Evolutionary conservation across 2,888 invertebrate species (phyloP), one percentile per base, ranked within the genome.

Genomic region (Melitaea athalia): DNA sequence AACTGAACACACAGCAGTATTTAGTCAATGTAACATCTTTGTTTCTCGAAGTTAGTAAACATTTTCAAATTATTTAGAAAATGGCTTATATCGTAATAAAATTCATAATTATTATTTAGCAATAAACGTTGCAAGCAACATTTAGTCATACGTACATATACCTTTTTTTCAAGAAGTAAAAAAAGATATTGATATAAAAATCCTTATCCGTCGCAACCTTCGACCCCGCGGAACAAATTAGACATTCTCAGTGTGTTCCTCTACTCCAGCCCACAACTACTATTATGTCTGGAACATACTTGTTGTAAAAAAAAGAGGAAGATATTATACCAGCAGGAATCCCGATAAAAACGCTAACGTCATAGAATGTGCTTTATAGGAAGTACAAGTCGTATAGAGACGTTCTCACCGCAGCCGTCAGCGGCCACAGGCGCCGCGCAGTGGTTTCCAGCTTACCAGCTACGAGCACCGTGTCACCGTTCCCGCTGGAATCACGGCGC

Each of bases 351-450:
- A 57, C 10, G 3, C 42, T 15, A 65, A 60, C 31, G 60, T 42
- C 63, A 70, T 70, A 53, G 67, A 64, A 66, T 59, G 59, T 47
- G 49, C 17, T 45, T 49, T 59, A 62, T 59, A 59, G 65, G 55
- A 69, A 63, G 62, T 55, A 50, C 52, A 11, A 31, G 14, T 55
- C 53, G 38, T 42, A 17, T 53, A 45, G 63, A 62, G 64, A 64
- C 47, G 64, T 64, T 64, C 64, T 43, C 68, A 69, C 45, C 65
- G 65, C n/a, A 24, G 45, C 24, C 61, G 66, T 3, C 24, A 52
- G 55, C 55, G 38, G 59, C 42, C 33, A 59, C 57, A 57, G 53
- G 55, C 17, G 64, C 38, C 64, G 12, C 24, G 53, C 7, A 38
- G 42, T 11, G 24, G 42, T 2, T 43, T 24, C 38, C 43, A 59